Evolutionary conservation across 2,797 vertebrate species (phyloP).

Genomic region (Corythornis leucogaster): DNA sequence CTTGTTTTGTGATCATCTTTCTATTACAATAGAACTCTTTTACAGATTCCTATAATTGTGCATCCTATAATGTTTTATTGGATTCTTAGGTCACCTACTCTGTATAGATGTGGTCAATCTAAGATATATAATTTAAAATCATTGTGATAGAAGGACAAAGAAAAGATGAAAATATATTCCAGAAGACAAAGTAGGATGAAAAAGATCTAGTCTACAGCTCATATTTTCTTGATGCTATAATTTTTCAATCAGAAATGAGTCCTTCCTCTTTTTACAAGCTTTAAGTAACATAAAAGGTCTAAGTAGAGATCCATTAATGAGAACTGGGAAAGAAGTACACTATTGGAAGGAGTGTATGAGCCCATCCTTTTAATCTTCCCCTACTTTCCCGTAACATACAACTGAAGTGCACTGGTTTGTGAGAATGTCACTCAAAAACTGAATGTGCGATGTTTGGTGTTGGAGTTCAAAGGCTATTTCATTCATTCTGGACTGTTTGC

Average conservation of each 20-base stretch:
- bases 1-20: background rate
- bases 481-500: background rate
- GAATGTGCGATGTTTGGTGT: background rate
- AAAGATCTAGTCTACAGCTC: background rate
- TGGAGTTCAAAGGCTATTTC: background rate
- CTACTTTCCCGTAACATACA: background rate
- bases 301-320: background rate
- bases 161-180: background rate
- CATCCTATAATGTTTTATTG: background rate
- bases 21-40: background rate
- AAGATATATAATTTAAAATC: background rate
- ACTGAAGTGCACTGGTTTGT: background rate
- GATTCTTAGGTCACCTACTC: background rate
- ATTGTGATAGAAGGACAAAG: background rate
- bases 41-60: background rate
- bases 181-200: background rate
- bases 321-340: background rate
- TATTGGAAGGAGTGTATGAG: background rate
- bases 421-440: background rate
- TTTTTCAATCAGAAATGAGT: background rate
- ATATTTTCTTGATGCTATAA: background rate
- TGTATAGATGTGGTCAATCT: background rate
- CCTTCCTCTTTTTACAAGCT: background rate
- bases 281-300: background rate
- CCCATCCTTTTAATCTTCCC: rapidly evolving